These are phyloP conservation scores for Siphamia tubifer DNA, from an alignment of 2,113 vertebrate species.

Conservation along the genomic window DNA sequence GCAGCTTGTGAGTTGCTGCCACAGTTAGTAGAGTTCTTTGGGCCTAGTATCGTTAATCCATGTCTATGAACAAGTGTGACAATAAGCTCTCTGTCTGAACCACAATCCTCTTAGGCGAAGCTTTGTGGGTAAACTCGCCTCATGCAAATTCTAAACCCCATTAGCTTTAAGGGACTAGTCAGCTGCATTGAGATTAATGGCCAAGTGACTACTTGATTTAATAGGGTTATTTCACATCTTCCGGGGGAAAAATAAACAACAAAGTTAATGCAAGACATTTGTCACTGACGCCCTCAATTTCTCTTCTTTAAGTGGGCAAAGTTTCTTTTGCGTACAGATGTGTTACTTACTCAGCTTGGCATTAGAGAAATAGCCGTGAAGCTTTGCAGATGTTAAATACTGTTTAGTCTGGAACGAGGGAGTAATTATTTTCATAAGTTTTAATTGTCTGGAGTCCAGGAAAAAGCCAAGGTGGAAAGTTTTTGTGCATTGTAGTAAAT, in stretches of 20 bases:
- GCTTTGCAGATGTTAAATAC: conserved; percentile 4
- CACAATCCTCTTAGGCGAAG: conserved; percentile 81
- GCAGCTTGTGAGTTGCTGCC: conserved; percentile 42
- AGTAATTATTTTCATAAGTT: conserved; percentile 18
- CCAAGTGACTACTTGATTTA: conserved; percentile 81
- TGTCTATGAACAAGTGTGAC: conserved; percentile 77
- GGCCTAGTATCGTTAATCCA: conserved; percentile 74
- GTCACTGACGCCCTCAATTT: conserved; percentile 75
- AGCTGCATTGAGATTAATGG: conserved; percentile 83
- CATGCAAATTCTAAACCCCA: conserved; percentile 85
- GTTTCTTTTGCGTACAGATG: conserved; percentile 49
- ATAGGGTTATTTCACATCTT: conserved; percentile 83
- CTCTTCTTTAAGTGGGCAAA: conserved; percentile 56
- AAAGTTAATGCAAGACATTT: conserved; percentile 83
- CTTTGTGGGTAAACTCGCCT: conserved; percentile 82
- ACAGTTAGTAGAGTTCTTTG: conserved; percentile 63
- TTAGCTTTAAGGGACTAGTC: conserved; percentile 83
- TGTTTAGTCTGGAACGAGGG: neutral
- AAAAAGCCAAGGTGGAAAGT: conserved; percentile 1
- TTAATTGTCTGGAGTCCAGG: neutral
- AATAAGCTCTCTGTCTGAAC: conserved; percentile 82
- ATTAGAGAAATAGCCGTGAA: neutral
- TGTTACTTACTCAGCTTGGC: conserved; percentile 26
- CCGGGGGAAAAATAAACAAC: conserved; percentile 79
- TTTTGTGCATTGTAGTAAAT: conserved; percentile 36